Evolutionary conservation across 37 sponge, comb jelly and placozoan genomes (phyloP).

Genomic region (Ianthella basta): DNA sequence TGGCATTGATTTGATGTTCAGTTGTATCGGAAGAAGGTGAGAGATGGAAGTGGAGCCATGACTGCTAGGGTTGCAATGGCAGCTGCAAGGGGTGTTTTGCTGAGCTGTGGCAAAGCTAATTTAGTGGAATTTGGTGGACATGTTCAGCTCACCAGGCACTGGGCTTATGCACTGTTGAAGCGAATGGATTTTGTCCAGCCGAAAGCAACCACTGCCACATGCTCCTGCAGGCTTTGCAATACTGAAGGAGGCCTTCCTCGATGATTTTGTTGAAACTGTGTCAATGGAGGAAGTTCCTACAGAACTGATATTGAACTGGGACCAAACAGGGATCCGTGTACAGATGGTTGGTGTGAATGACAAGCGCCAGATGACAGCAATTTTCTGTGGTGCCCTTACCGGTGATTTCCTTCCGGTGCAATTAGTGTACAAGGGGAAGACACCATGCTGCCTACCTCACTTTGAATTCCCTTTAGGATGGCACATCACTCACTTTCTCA

Average conservation of each 20-base stretch:
- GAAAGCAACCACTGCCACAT: constrained; percentile 39
- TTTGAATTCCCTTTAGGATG: constrained; percentile 32
- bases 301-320: constrained; percentile 44
- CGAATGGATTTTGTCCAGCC: constrained; percentile 58
- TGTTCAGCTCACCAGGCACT: constrained; percentile 39
- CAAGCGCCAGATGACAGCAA: constrained; percentile 34
- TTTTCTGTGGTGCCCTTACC: constrained; percentile 27
- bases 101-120: not conserved
- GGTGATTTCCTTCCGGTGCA: constrained; percentile 45
- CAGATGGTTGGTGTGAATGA: constrained; percentile 35
- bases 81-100: constrained; percentile 48
- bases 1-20: constrained; percentile 19
- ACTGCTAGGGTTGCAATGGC: constrained; percentile 51
- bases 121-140: constrained; percentile 57
- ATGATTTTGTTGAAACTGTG: constrained; percentile 15
- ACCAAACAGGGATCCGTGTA: constrained; percentile 42
- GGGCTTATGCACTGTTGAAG: constrained; percentile 36
- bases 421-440: constrained; percentile 35
- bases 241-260: constrained; percentile 1
- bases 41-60: constrained; percentile 45
- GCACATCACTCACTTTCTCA: constrained; percentile 39
- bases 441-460: constrained; percentile 28
- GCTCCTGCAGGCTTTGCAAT: not conserved
- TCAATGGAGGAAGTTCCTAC: constrained; percentile 21
- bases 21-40: constrained; percentile 35